Evolutionary conservation across 1,140 invertebrate genomes (phyloP).

Genomic region (Lordiphosa collinella): DNA sequence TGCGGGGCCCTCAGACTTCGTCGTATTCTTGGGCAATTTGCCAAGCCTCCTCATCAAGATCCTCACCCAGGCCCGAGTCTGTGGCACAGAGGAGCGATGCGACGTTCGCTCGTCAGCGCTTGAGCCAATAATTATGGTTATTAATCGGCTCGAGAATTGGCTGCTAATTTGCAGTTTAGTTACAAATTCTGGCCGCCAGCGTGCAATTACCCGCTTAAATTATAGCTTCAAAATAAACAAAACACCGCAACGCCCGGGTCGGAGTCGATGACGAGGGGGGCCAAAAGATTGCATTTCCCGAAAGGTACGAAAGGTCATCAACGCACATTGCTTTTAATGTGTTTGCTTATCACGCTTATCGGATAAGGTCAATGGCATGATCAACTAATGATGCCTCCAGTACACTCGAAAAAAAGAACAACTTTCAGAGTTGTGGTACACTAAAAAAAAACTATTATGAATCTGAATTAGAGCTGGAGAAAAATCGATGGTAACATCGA

Average conservation of each 20-base stretch:
- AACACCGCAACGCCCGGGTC: slow-evolving; percentile 67
- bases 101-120: slow-evolving; percentile 75
- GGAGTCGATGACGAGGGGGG: slow-evolving; percentile 20
- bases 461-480: too few species aligned
- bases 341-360: slow-evolving; percentile 66
- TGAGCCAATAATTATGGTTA: slow-evolving; percentile 81
- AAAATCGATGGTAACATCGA: too few species aligned
- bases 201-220: slow-evolving; percentile 80
- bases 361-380: slow-evolving; percentile 29
- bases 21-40: slow-evolving; percentile 19
- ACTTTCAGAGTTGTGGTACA: not conserved
- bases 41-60: slow-evolving; percentile 46
- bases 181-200: slow-evolving; percentile 80
- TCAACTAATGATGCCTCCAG: slow-evolving; percentile 55
- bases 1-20: slow-evolving; percentile 25
- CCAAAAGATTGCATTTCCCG: not conserved
- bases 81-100: slow-evolving; percentile 8
- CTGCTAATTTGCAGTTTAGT: slow-evolving; percentile 81
- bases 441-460: too few species aligned
- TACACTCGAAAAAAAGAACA: not conserved
- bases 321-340: slow-evolving; percentile 48
- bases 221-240: slow-evolving; percentile 81
- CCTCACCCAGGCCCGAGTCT: slow-evolving; percentile 27
- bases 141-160: slow-evolving; percentile 81
- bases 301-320: slow-evolving; percentile 25